Evolutionary conservation across 2,113 vertebrate genomes (phyloP), one percentile per base, ranked within the genome.

Genomic region (Eonycteris spelaea): DNA sequence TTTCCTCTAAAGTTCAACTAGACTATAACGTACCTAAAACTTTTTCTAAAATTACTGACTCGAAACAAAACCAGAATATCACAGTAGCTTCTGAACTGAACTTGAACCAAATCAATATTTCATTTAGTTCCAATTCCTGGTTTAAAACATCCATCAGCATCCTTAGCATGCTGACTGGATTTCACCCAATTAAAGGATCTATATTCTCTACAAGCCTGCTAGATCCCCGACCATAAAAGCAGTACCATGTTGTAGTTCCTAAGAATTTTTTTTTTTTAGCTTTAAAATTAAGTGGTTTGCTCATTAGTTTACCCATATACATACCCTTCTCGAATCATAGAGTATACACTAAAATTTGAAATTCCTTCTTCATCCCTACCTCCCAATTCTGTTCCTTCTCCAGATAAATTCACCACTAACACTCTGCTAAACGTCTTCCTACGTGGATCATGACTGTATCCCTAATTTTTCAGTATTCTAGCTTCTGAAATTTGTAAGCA

Each of bases 91-190:
- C 45, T 95, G 85, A 95, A 92, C 71, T 91, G 94, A 97, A 90
- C 71, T 90, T 82, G 87, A 95, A 91, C 77, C 93, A 94, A 96
- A 95, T 96, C 93, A 93, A 83, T 96, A 86, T 96, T 89, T 96
- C 71, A 88, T 85, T 94, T 51, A 90, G 53, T 75, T 89, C 70
- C 75, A 89, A 86, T 95, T 77, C 80, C 82, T 94, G 82, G 38
- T 71, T 92, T 96, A 82, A 96, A 97, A 57, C 43, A 78, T 86
- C 74, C 67, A 79, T 83, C 87, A 96, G 35, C 43, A 86, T 92
- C 43, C 30, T 92, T 22, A 79, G 77, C n/a, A 18, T 45, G 30
- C 51, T 74, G 38, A 67, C 55, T 86, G 51, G 65, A 94, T 94
- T 86, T 78, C 91, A 70, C 33, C 67, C 92, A 86, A 71, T 94